Evolutionary conservation across 2,797 vertebrate genomes (phyloP).

Genomic region (Malacoctenus gilli): DNA sequence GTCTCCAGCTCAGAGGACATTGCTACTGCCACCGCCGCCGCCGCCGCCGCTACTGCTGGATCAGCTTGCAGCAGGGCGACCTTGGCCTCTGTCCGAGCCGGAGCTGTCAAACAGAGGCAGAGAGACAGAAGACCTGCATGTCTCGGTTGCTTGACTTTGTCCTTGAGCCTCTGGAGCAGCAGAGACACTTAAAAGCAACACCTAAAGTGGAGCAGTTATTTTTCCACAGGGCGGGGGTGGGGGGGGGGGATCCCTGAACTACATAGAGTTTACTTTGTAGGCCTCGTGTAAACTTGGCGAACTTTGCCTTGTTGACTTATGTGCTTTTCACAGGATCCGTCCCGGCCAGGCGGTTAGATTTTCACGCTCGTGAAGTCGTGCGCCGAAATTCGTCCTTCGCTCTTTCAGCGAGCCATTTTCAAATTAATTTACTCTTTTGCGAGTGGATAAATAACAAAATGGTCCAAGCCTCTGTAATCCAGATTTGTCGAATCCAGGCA

Average conservation of each 20-base stretch:
- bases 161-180: conserved; percentile 41
- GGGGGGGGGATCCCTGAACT: conserved; percentile 29
- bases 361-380: too few species aligned
- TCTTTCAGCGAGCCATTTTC: conserved; percentile 33
- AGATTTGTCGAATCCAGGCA: conserved; percentile 23
- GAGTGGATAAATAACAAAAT: conserved; percentile 3
- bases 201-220: conserved; percentile 59
- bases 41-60: conserved; percentile 6
- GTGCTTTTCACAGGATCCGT: conserved; percentile 6
- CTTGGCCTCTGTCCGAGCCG: conserved; percentile 22
- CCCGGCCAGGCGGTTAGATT: too few species aligned
- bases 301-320: conserved; percentile 2
- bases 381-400: too few species aligned
- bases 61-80: conserved; percentile 21
- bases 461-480: conserved; percentile 6
- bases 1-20: conserved; percentile 12
- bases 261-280: conserved; percentile 51
- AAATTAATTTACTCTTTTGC: conserved; percentile 3
- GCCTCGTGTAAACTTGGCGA: conserved; percentile 21
- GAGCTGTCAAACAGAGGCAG: conserved; percentile 24
- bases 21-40: too few species aligned
- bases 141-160: conserved; percentile 48
- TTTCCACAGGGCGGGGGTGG: conserved; percentile 33
- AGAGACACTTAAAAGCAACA: conserved; percentile 31
- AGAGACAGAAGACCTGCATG: not conserved